phyloP scores from a whole-genome alignment of 2,113 vertebrate species.

The Marcusenius ussheri region DNA sequence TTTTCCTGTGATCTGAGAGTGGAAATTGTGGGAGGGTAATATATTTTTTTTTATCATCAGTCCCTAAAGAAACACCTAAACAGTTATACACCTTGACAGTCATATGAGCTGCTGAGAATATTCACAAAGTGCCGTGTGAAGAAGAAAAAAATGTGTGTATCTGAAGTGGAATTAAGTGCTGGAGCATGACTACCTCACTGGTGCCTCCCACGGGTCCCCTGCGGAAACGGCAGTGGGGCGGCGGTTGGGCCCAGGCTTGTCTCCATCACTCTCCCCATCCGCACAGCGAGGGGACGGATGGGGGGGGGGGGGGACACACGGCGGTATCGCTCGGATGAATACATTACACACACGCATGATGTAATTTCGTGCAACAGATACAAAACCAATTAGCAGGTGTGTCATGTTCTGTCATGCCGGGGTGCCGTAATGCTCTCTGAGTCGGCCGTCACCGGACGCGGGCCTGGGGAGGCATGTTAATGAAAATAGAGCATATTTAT shows the following conservation, averaged over 20 bases:
- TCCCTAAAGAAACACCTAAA: not conserved
- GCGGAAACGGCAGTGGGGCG: not conserved
- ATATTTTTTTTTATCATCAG: not conserved
- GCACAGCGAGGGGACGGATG: not conserved
- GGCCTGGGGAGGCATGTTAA: not conserved
- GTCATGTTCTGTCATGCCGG: constrained; percentile 37
- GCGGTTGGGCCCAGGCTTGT: not conserved
- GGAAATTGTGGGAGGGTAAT: too few species aligned
- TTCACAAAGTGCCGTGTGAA: not conserved
- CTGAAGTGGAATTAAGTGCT: not conserved
- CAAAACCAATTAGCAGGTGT: constrained; percentile 46
- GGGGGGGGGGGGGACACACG: too few species aligned
- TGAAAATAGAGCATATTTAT: constrained; percentile 12
- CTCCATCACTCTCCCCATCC: not conserved
- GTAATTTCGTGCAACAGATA: constrained; percentile 59
- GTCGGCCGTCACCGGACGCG: not conserved
- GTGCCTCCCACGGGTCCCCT: not conserved
- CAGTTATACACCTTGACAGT: not conserved
- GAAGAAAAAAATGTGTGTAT: not conserved
- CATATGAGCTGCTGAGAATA: not conserved
- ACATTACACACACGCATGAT: constrained; percentile 38
- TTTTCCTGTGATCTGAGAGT: too few species aligned
- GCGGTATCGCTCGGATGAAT: not conserved
- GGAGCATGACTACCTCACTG: not conserved
- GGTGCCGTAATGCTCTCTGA: constrained; percentile 23